These are phyloP conservation scores for Ophioninae sp. DNA, from an alignment of 2,888 invertebrate species.

Conservation along the genomic window DNA sequence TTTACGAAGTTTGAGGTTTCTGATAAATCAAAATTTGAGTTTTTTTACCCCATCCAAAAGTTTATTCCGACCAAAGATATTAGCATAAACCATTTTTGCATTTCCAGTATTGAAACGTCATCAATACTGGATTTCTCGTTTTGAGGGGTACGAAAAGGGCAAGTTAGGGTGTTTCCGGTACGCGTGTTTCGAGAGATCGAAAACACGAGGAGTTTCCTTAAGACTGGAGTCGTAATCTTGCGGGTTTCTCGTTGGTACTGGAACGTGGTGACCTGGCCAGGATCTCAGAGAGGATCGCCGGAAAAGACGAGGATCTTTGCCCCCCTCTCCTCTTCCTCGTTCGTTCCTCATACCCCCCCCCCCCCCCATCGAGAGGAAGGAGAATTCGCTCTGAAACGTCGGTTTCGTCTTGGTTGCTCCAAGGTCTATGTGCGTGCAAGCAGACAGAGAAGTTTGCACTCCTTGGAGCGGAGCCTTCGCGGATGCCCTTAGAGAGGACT, in stretches of 20 bases:
- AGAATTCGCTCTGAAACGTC: constrained; percentile 35
- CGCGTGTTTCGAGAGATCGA: constrained; percentile 13
- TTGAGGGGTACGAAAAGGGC: not conserved
- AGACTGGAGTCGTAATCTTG: constrained; percentile 54
- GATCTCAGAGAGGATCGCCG: constrained; percentile 50
- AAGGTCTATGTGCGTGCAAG: constrained; percentile 26
- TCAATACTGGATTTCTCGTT: not conserved
- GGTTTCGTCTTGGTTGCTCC: constrained; percentile 20
- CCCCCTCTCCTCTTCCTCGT: too few relatives aligned
- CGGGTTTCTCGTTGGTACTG: constrained; percentile 11
- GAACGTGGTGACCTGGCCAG: constrained; percentile 32
- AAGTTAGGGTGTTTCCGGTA: constrained; percentile 63
- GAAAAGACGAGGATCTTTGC: constrained; percentile 50
- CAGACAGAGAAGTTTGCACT: constrained; percentile 34
- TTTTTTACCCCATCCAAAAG: too few relatives aligned
- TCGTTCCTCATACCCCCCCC: too few relatives aligned
- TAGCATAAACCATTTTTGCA: not conserved
- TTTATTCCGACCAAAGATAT: not conserved
- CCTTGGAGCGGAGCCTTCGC: constrained; percentile 38
- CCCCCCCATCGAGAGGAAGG: not conserved
- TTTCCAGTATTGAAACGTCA: not conserved
- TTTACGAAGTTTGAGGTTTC: too few relatives aligned
- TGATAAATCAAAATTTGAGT: too few relatives aligned
- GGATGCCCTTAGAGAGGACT: constrained; percentile 30
- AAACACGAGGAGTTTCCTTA: constrained; percentile 26